These are phyloP conservation scores for Fukomys damarensis DNA, from an alignment of 2,113 vertebrate genomes.

Conservation along the genomic window DNA sequence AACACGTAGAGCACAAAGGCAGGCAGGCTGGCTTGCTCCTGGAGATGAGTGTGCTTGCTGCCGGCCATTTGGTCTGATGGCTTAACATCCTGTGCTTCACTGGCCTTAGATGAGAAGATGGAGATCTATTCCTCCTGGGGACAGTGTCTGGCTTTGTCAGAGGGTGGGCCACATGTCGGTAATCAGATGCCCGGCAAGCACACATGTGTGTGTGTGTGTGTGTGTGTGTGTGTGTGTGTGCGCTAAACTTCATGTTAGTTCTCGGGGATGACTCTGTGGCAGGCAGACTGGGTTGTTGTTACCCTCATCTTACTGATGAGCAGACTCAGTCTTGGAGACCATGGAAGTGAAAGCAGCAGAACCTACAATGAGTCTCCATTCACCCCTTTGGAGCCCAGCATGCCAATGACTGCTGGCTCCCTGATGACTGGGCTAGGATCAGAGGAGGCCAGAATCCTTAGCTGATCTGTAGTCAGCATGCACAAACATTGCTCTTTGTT, in stretches of 20 bases:
- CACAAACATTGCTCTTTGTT: not conserved
- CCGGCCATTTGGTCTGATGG: fast-evolving
- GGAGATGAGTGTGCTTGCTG: fast-evolving
- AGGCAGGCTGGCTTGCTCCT: not conserved
- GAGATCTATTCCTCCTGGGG: not conserved
- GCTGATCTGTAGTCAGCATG: fast-evolving
- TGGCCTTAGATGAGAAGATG: not conserved
- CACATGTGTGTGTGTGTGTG: fast-evolving
- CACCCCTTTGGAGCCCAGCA: not conserved
- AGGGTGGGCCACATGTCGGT: fast-evolving
- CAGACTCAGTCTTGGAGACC: not conserved
- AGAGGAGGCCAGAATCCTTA: not conserved
- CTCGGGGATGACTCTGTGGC: not conserved
- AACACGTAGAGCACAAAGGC: fast-evolving
- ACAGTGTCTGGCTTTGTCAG: not conserved
- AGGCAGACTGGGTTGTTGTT: fast-evolving
- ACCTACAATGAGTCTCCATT: fast-evolving
- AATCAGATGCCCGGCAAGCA: not conserved
- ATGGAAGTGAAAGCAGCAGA: not conserved
- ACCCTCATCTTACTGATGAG: fast-evolving
- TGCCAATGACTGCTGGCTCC: fast-evolving
- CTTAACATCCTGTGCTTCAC: too few relatives aligned
- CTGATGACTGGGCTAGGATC: too few relatives aligned
- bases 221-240: too few relatives aligned
- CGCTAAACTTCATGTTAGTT: fast-evolving